A percentile compares a stretch with the other conserved stretches of the same genome.
These are phyloP conservation scores for Hippocampus abdominalis DNA, from an alignment of 2,113 vertebrate genomes.

Conservation along the genomic window DNA sequence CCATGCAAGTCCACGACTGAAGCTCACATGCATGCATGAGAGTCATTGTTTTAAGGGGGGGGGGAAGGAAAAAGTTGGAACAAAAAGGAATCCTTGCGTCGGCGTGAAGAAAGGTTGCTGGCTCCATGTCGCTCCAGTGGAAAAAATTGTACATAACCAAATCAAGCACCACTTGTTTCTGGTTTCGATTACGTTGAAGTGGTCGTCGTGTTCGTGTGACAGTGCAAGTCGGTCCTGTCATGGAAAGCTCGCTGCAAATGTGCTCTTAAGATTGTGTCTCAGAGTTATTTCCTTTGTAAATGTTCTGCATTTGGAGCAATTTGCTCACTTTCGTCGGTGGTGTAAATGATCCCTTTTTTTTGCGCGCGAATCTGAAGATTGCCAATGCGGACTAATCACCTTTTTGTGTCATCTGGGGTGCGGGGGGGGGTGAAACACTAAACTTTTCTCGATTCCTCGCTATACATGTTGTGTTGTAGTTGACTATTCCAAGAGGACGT, in stretches of 20 bases:
- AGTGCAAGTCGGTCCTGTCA: constrained; percentile 61
- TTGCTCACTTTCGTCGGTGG: constrained; percentile 50
- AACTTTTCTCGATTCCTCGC: constrained; percentile 53
- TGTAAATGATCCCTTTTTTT: constrained; percentile 48
- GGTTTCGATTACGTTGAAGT: constrained; percentile 55
- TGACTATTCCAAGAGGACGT: constrained; percentile 63
- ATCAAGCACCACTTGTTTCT: constrained; percentile 31
- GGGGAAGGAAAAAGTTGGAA: constrained; percentile 42
- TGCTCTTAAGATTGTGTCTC: constrained; percentile 55
- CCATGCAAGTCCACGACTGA: constrained; percentile 32
- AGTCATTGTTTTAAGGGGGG: constrained; percentile 36
- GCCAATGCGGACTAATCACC: constrained; percentile 51
- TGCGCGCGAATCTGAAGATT: constrained; percentile 45
- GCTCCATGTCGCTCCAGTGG: constrained; percentile 44
- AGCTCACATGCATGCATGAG: constrained; percentile 31
- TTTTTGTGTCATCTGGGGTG: constrained; percentile 50
- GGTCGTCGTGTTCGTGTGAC: constrained; percentile 62
- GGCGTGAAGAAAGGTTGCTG: constrained; percentile 28
- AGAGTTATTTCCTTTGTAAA: constrained; percentile 41
- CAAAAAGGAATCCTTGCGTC: constrained; percentile 41
- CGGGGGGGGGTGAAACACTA: constrained; percentile 54
- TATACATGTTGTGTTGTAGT: constrained; percentile 58
- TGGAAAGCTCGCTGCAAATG: constrained; percentile 61
- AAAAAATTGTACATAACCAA: constrained; percentile 58
- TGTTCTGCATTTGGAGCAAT: constrained; percentile 49